Evolutionary conservation across 1,140 invertebrate genomes (phyloP).

Genomic region (Papilio xuthus): DNA sequence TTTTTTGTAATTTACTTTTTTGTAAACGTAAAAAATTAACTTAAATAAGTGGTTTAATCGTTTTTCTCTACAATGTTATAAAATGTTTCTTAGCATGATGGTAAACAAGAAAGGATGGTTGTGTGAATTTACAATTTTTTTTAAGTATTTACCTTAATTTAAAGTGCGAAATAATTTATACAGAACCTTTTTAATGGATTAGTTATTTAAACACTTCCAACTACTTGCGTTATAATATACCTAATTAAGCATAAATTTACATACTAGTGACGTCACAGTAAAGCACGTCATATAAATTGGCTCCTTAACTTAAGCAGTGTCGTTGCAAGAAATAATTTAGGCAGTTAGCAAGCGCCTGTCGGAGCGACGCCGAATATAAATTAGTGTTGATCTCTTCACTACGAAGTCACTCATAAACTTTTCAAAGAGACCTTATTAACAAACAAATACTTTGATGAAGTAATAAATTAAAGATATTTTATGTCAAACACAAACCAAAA

Average conservation of each 20-base stretch:
- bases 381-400: not conserved
- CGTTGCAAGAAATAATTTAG: slow-evolving; percentile 21
- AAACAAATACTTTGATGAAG: not conserved
- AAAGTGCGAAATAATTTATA: too few species aligned
- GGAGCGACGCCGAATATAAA: slow-evolving; percentile 13
- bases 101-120: too few species aligned
- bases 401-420: not conserved
- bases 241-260: not conserved
- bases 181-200: too few species aligned
- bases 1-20: too few species aligned
- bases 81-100: too few species aligned
- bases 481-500: not conserved
- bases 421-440: not conserved
- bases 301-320: not conserved
- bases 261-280: slow-evolving; percentile 4
- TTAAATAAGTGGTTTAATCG: not conserved
- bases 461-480: not conserved
- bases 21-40: too few species aligned
- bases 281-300: slow-evolving; percentile 14
- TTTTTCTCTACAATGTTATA: too few species aligned
- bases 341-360: slow-evolving; percentile 1
- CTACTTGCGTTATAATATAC: not conserved
- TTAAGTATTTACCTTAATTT: too few species aligned
- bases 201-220: too few species aligned
- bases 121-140: too few species aligned